Conservation (phyloP, 92 coral and sea anemone genomes). For the Umimayanthus kanabou region DNA sequence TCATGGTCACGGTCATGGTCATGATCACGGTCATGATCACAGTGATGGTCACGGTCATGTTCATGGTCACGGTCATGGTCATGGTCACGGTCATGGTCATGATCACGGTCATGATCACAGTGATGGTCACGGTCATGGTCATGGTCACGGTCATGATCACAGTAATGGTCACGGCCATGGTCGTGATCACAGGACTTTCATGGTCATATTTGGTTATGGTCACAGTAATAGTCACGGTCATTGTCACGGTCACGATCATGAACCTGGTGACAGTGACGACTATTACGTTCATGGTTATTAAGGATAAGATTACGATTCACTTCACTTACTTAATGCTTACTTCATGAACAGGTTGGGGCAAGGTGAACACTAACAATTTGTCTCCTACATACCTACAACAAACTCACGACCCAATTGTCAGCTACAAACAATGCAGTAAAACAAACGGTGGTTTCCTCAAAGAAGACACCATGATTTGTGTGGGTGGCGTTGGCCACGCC, state of each 20-base stretch:
- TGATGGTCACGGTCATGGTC: too few species aligned
- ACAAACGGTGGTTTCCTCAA: slow-evolving; percentile 37
- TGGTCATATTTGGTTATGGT: too few species aligned
- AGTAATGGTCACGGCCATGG: neutral
- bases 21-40: neutral
- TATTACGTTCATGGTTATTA: neutral
- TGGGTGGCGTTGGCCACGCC: slow-evolving; percentile 43
- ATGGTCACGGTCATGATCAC: neutral
- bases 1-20: neutral
- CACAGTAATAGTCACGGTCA: too few species aligned
- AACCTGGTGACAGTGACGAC: neutral
- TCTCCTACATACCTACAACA: slow-evolving; percentile 35
- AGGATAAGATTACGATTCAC: neutral
- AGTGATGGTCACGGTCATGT: neutral
- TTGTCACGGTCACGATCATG: neutral
- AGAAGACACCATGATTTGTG: slow-evolving; percentile 32
- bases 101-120: neutral
- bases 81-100: neutral
- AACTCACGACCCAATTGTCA: slow-evolving; percentile 38
- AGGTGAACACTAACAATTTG: neutral
- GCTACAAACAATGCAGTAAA: slow-evolving; percentile 32
- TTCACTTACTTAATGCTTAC: neutral
- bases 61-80: neutral
- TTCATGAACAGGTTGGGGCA: slow-evolving; percentile 23
- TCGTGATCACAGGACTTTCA: too few species aligned